Conservation (phyloP, 2,888 invertebrate genomes). For the Gonocerus acuteangulatus region DNA sequence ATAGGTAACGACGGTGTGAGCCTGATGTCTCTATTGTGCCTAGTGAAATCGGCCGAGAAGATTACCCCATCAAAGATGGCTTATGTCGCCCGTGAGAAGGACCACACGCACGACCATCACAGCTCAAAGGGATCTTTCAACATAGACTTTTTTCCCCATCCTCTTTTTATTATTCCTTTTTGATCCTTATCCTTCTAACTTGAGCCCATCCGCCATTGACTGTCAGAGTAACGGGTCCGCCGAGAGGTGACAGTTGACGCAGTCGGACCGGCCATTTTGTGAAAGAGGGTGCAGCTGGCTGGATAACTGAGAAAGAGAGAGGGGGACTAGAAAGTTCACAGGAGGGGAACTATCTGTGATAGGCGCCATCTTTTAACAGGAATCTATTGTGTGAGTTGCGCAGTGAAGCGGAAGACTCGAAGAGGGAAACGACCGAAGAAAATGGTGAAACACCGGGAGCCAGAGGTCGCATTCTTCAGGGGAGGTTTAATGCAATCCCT, state of each 20-base stretch:
- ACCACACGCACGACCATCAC: not conserved
- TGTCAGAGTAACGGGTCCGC: not conserved
- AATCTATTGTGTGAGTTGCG: no score
- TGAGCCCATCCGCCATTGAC: not conserved
- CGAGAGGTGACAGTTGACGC: not conserved
- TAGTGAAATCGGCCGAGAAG: not conserved
- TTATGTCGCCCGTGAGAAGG: not conserved
- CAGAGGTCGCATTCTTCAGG: no score
- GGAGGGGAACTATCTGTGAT: no score
- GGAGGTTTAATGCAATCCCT: no score
- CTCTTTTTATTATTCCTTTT: not conserved
- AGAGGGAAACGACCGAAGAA: no score
- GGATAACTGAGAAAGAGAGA: not conserved
- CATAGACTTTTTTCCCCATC: not conserved
- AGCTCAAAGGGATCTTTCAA: not conserved
- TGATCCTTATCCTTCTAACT: not conserved
- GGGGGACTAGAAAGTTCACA: not conserved
- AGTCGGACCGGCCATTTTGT: not conserved
- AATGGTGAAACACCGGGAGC: no score
- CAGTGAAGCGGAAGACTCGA: no score
- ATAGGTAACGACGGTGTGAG: no score
- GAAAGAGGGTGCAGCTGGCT: slow-evolving; percentile 1
- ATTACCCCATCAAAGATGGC: not conserved
- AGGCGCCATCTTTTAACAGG: no score
- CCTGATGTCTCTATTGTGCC: no score